phyloP scores from a whole-genome alignment of 2,113 vertebrate genomes.

The Serilophus lunatus region DNA sequence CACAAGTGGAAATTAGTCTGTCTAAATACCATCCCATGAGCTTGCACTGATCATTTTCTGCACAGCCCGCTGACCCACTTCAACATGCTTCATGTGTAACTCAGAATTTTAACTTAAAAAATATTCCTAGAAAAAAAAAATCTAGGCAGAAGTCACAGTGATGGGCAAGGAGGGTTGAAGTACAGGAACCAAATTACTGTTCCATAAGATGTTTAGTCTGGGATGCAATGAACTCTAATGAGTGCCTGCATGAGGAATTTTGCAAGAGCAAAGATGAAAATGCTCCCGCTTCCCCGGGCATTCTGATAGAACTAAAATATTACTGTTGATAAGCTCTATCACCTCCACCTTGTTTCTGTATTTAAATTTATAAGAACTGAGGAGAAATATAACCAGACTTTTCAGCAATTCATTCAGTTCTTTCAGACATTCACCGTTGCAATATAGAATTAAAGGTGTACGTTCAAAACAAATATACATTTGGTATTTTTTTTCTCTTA shows the following conservation, averaged over 20 bases:
- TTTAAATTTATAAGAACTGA: neutral
- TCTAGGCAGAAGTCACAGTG: neutral
- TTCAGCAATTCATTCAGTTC: neutral
- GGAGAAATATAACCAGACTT: neutral
- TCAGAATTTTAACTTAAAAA: neutral
- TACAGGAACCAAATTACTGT: neutral
- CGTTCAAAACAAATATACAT: neutral
- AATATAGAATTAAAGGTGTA: neutral
- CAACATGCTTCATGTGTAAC: rapidly evolving
- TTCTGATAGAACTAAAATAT: neutral
- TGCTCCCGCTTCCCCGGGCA: neutral
- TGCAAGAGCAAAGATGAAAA: neutral
- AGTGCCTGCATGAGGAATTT: neutral
- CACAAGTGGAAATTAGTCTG: neutral
- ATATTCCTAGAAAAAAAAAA: neutral
- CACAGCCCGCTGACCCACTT: neutral
- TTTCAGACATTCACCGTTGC: neutral
- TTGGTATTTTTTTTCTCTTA: rapidly evolving
- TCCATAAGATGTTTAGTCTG: neutral
- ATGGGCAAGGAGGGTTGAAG: neutral
- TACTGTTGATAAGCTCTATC: neutral
- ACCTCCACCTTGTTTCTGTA: neutral
- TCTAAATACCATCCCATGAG: neutral
- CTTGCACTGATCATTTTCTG: neutral
- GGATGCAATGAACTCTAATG: neutral